These are phyloP conservation scores for Chrysochloris asiatica DNA, from an alignment of 2,113 vertebrate genomes.

Conservation along the genomic window DNA sequence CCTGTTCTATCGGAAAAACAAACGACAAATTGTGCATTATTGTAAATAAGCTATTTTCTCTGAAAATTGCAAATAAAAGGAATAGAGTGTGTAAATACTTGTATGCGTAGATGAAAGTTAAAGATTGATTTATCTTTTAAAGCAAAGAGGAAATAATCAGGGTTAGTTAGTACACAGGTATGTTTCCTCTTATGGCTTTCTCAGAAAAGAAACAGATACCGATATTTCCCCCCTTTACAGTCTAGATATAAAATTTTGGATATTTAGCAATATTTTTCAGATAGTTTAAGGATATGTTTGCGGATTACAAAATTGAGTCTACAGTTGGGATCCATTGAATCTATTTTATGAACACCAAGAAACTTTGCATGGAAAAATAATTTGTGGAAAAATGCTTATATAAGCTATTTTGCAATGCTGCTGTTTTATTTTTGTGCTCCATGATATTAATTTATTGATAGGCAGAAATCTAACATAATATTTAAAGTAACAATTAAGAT, in stretches of 20 bases:
- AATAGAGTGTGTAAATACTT: not conserved
- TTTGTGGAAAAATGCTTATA: not conserved
- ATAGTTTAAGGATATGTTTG: not conserved
- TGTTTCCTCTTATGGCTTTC: not conserved
- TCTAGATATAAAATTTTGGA: constrained; percentile 42
- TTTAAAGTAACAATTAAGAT: not conserved
- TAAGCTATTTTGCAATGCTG: not conserved
- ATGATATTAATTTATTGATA: not conserved
- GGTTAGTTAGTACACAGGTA: constrained; percentile 17
- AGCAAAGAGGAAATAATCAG: constrained; percentile 26
- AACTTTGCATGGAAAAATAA: not conserved
- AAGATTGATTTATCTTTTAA: constrained; percentile 36
- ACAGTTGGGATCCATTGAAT: not conserved
- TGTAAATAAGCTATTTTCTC: constrained; percentile 25
- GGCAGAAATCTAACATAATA: not conserved
- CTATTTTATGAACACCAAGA: constrained; percentile 18
- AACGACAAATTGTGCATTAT: constrained; percentile 10
- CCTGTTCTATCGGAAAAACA: not conserved
- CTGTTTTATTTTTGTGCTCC: not conserved
- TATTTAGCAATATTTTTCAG: constrained; percentile 43
- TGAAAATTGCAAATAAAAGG: constrained; percentile 2
- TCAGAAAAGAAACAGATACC: not conserved
- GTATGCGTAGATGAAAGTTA: not conserved
- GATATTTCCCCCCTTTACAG: not conserved
- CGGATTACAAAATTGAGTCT: constrained; percentile 41